Conservation (phyloP, 2,797 vertebrate species). For the Cyclopterus lumpus region DNA sequence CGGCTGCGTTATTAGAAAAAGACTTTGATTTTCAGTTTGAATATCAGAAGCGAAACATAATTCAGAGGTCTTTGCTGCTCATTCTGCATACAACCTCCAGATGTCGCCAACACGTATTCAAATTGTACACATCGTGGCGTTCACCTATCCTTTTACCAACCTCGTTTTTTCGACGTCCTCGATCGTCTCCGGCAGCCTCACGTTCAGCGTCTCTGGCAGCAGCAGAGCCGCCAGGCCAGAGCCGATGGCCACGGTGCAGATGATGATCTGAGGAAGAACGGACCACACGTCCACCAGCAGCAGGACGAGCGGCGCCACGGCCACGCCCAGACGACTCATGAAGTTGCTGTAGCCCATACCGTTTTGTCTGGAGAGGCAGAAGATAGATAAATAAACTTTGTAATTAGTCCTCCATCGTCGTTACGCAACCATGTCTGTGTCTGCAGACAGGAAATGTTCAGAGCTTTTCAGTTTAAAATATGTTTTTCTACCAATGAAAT, state of each 20-base stretch:
- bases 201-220: slow-evolving; percentile 85
- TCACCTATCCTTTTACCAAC: slow-evolving; percentile 50
- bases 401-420: too few relatives aligned
- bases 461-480: background rate
- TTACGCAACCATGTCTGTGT: too few relatives aligned
- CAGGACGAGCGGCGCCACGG: slow-evolving; percentile 85
- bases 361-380: slow-evolving; percentile 84
- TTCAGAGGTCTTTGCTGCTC: too few relatives aligned
- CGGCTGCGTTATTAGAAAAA: background rate
- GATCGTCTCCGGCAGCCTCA: slow-evolving; percentile 86
- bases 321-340: slow-evolving; percentile 83
- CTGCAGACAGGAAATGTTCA: background rate
- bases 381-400: background rate
- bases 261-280: slow-evolving; percentile 81
- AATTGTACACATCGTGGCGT: background rate
- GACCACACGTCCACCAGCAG: slow-evolving; percentile 88
- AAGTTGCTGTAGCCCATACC: slow-evolving; percentile 86
- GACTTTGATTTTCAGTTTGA: too few relatives aligned
- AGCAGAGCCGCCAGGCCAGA: slow-evolving; percentile 81
- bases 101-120: background rate
- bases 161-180: slow-evolving; percentile 85
- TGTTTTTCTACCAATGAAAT: too few relatives aligned
- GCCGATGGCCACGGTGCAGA: slow-evolving; percentile 76
- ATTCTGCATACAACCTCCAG: background rate
- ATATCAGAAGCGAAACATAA: background rate